Evolutionary conservation across 2,888 invertebrate genomes (phyloP).

Genomic region (Calameuta idolon): DNA sequence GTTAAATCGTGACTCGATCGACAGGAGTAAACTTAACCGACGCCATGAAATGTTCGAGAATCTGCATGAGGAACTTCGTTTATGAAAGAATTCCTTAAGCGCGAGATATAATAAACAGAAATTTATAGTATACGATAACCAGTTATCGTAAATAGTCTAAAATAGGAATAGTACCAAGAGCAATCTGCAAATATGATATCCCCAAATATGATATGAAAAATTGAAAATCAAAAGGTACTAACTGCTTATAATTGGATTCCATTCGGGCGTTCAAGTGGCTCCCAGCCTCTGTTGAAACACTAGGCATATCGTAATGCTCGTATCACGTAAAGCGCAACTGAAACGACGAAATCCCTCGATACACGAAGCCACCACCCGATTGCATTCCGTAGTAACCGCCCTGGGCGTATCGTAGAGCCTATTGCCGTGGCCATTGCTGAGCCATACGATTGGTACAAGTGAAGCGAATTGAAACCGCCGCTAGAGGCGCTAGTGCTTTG

Average conservation of each 20-base stretch:
- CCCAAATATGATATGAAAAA: neutral
- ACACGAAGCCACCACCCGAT: neutral
- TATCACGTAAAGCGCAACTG: neutral
- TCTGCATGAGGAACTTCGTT: neutral
- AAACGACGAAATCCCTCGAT: conserved; percentile 1
- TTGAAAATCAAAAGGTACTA: neutral
- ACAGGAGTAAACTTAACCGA: conserved; percentile 35
- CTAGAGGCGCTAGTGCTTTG: neutral
- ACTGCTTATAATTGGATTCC: neutral
- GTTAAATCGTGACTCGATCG: conserved; percentile 57
- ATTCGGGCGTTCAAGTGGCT: neutral
- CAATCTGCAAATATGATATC: neutral
- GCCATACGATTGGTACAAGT: neutral
- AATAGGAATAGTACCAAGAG: neutral
- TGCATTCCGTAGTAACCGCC: conserved; percentile 6
- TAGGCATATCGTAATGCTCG: neutral
- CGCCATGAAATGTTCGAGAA: neutral
- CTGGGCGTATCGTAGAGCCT: conserved; percentile 8
- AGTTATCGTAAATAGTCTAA: neutral
- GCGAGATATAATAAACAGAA: neutral
- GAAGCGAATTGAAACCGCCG: neutral
- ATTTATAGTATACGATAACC: neutral
- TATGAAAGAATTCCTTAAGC: neutral
- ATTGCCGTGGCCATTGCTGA: conserved; percentile 3
- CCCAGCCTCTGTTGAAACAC: neutral